Conservation (phyloP, 2,113 vertebrate genomes). For the Myxocyprinus asiaticus region DNA sequence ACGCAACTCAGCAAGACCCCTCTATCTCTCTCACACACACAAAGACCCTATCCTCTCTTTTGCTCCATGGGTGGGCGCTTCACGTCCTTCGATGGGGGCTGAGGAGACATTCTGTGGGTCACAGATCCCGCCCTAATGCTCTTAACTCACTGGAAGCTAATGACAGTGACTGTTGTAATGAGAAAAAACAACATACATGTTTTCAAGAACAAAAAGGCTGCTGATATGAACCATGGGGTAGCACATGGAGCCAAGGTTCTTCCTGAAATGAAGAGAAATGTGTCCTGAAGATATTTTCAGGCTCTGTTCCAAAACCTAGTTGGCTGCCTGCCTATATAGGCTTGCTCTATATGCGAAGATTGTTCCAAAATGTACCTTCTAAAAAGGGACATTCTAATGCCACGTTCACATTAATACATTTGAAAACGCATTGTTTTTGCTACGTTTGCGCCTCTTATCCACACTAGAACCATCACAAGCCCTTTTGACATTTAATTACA, state of each 20-base stretch:
- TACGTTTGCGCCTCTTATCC: too few relatives aligned
- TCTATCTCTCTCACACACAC: slow-evolving; percentile 25
- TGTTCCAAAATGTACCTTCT: too few relatives aligned
- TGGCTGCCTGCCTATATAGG: too few relatives aligned
- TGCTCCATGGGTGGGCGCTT: slow-evolving; percentile 73
- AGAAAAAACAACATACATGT: slow-evolving; percentile 69
- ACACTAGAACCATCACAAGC: too few relatives aligned
- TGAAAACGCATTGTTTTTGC: too few relatives aligned
- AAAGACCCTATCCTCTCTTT: slow-evolving; percentile 51
- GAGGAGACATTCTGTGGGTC: slow-evolving; percentile 55
- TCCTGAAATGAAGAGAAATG: background rate
- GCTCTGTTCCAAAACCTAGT: background rate
- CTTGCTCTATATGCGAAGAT: too few relatives aligned
- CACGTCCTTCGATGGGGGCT: slow-evolving; percentile 47
- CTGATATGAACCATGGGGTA: slow-evolving; percentile 27
- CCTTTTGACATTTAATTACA: too few relatives aligned
- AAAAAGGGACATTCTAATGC: too few relatives aligned
- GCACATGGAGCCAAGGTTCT: background rate
- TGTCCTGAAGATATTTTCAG: background rate
- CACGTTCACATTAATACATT: too few relatives aligned
- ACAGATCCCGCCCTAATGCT: slow-evolving; percentile 52
- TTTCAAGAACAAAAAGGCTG: slow-evolving; percentile 62
- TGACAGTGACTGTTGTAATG: slow-evolving; percentile 68
- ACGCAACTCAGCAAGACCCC: slow-evolving; percentile 11
- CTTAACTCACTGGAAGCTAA: slow-evolving; percentile 51